These are phyloP conservation scores for Hylaeus anthracinus DNA, from an alignment of 1,140 invertebrate species.

Conservation along the genomic window DNA sequence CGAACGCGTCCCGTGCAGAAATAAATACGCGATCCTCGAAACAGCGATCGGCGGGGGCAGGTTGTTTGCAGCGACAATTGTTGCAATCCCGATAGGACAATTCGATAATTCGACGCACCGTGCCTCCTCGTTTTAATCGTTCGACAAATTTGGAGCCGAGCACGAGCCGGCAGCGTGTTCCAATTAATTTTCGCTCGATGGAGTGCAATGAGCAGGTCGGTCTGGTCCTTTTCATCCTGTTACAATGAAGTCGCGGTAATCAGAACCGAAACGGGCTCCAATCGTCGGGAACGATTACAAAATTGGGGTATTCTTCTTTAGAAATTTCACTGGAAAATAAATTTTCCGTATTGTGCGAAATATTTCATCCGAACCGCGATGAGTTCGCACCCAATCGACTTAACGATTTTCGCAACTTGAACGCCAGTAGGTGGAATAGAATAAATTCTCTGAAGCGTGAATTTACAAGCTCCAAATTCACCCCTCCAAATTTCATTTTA, in stretches of 20 bases:
- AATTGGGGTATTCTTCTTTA: no score
- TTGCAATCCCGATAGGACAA: slow-evolving; percentile 18
- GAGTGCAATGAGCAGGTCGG: background rate
- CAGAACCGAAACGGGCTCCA: background rate
- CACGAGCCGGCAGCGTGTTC: background rate
- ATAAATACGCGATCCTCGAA: slow-evolving; percentile 2
- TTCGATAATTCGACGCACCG: slow-evolving; percentile 11
- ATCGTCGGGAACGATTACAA: no score
- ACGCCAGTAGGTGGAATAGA: no score
- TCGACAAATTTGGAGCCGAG: background rate
- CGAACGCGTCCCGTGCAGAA: slow-evolving; percentile 4
- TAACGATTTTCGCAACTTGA: no score
- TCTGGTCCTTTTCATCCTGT: background rate
- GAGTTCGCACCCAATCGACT: no score
- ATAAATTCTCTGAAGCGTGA: no score
- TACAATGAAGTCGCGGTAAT: background rate
- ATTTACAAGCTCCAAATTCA: no score
- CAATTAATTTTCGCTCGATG: slow-evolving; percentile 12
- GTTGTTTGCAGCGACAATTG: slow-evolving; percentile 18
- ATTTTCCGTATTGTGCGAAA: no score
- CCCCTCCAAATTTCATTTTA: no score
- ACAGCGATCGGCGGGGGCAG: background rate
- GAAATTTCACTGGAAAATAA: no score
- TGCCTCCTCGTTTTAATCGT: slow-evolving; percentile 14
- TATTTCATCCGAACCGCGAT: no score